These are phyloP conservation scores for Lordiphosa stackelbergi DNA, from an alignment of 1,140 invertebrate genomes.

Conservation along the genomic window DNA sequence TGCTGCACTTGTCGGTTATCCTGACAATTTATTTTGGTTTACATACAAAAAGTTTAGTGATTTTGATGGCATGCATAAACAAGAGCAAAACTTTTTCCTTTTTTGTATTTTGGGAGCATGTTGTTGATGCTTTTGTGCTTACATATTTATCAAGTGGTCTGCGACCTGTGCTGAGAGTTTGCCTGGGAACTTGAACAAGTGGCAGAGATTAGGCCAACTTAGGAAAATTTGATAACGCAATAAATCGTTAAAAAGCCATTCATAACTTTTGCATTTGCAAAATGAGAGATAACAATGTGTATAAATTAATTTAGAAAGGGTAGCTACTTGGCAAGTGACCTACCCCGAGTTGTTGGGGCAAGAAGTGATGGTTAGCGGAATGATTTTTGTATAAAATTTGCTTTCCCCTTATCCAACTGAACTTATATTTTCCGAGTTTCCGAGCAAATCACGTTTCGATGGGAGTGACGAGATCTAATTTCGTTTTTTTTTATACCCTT, in stretches of 20 bases:
- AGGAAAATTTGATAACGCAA: constrained; percentile 17
- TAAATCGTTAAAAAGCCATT: constrained; percentile 20
- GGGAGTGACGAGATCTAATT: no score
- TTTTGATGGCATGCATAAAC: constrained; percentile 16
- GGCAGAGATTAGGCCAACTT: constrained; percentile 19
- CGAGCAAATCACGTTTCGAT: no score
- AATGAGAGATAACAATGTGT: neutral
- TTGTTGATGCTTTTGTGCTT: constrained; percentile 10
- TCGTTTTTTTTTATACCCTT: no score
- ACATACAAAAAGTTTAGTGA: constrained; percentile 15
- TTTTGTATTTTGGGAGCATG: neutral
- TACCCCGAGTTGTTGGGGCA: no score
- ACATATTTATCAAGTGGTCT: constrained; percentile 1
- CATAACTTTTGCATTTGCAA: constrained; percentile 1
- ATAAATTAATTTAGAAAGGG: neutral
- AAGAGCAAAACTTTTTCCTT: neutral
- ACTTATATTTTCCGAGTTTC: no score
- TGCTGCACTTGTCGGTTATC: constrained; percentile 59
- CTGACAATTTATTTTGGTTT: constrained; percentile 46
- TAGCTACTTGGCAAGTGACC: neutral
- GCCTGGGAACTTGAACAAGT: constrained; percentile 35
- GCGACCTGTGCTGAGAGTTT: neutral
- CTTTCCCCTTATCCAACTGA: no score
- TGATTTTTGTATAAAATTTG: no score
- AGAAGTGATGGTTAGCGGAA: no score